A percentile compares a stretch with the other conserved stretches of the same genome.
phyloP scores from a whole-genome alignment of 2,888 invertebrate genomes.

The Ennomos erosarius region DNA sequence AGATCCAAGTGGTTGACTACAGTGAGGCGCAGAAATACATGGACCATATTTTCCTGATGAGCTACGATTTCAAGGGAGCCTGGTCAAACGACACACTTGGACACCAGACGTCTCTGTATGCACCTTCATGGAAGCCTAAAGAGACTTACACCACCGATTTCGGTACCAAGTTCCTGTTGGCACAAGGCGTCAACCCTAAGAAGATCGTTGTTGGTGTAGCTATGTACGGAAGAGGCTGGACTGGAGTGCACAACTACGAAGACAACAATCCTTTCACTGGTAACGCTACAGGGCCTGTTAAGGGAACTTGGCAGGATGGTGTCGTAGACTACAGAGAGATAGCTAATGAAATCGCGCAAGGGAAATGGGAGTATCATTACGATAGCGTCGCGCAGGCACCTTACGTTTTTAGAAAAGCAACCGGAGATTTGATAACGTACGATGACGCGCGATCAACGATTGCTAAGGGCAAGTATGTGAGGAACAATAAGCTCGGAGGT shows the following conservation, averaged over 20 bases:
- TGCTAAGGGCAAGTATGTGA: constrained; percentile 79
- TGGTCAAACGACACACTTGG: constrained; percentile 80
- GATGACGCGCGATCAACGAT: constrained; percentile 77
- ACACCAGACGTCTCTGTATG: constrained; percentile 74
- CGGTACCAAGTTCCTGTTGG: constrained; percentile 72
- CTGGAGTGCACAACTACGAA: constrained; percentile 70
- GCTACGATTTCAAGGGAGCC: constrained; percentile 80
- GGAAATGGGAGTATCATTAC: constrained; percentile 78
- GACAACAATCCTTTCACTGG: constrained; percentile 77
- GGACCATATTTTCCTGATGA: constrained; percentile 82
- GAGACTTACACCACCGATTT: constrained; percentile 82
- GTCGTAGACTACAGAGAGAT: constrained; percentile 80
- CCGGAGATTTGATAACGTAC: constrained; percentile 77
- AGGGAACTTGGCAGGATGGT: constrained; percentile 81
- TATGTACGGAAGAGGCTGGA: constrained; percentile 82
- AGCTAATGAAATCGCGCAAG: constrained; percentile 71
- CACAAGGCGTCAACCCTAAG: constrained; percentile 77
- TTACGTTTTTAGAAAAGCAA: constrained; percentile 74
- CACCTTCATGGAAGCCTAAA: constrained; percentile 74
- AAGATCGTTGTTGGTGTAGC: constrained; percentile 79
- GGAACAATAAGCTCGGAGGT: constrained; percentile 77
- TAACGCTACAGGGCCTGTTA: constrained; percentile 74
- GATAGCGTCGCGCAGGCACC: constrained; percentile 78
- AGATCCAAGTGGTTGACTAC: constrained; percentile 80
- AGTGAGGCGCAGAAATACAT: constrained; percentile 76